Percentiles rank a stretch among this genome's conserved stretches.
phyloP scores from a whole-genome alignment of 2,888 invertebrate species.

The Eupithecia vulgata region DNA sequence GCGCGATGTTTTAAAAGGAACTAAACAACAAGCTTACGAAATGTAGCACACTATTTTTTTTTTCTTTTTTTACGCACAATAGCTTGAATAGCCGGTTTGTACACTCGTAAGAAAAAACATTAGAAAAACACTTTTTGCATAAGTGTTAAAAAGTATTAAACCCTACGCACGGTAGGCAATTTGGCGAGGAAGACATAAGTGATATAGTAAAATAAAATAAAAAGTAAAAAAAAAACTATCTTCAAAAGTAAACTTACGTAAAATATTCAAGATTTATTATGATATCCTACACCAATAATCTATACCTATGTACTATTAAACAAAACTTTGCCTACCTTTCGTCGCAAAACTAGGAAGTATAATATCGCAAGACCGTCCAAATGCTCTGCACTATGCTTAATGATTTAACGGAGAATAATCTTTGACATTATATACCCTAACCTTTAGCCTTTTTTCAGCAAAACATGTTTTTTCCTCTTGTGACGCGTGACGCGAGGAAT shows the following conservation, averaged over 20 bases:
- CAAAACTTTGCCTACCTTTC: background rate
- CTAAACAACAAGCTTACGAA: background rate
- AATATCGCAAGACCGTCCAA: conserved; percentile 38
- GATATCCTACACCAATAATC: background rate
- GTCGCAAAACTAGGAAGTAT: background rate
- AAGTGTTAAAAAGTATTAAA: too few species aligned
- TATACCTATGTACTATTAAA: background rate
- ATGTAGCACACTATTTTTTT: background rate
- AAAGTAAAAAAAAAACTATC: too few species aligned
- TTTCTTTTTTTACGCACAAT: background rate
- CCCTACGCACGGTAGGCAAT: too few species aligned
- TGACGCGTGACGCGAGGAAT: conserved; percentile 43
- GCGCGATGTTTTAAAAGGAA: background rate
- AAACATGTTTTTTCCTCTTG: conserved; percentile 54
- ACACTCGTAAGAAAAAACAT: too few species aligned
- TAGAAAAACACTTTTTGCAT: too few species aligned
- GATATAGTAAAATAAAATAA: too few species aligned
- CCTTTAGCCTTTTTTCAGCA: conserved; percentile 44
- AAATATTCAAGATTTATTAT: background rate
- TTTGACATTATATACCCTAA: conserved; percentile 54
- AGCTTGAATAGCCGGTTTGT: too few species aligned
- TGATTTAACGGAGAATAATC: conserved; percentile 40
- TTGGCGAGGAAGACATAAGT: too few species aligned
- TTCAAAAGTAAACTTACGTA: too few species aligned
- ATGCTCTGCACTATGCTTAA: conserved; percentile 42